Evolutionary conservation across 2,113 vertebrate genomes (phyloP).

Genomic region (mouse (Mus musculus)): DNA sequence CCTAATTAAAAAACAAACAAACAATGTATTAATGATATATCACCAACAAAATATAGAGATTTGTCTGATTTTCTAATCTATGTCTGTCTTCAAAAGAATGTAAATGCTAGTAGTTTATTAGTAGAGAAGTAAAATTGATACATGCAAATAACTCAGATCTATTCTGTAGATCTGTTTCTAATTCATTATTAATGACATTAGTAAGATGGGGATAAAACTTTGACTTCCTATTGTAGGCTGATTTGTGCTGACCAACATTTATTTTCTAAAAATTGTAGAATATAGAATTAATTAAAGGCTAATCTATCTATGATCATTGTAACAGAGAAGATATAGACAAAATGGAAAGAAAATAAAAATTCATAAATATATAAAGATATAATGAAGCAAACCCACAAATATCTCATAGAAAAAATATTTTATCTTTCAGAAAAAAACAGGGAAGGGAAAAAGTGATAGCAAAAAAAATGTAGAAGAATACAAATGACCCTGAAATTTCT

Average conservation of each 20-base stretch:
- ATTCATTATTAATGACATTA: background rate
- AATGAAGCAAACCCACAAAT: conserved; percentile 74
- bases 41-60: background rate
- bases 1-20: too few species aligned
- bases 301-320: conserved; percentile 64
- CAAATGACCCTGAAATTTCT: conserved; percentile 75
- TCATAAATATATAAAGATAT: conserved; percentile 53
- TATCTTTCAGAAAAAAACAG: background rate
- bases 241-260: background rate
- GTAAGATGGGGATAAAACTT: background rate
- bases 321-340: conserved; percentile 62
- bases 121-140: background rate
- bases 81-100: background rate
- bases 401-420: conserved; percentile 69
- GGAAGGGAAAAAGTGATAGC: background rate
- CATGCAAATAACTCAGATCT: background rate
- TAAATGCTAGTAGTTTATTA: background rate
- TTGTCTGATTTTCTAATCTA: background rate
- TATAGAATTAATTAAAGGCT: conserved; percentile 46
- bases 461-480: background rate
- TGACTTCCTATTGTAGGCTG: background rate
- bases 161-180: background rate
- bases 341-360: conserved; percentile 53
- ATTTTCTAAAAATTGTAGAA: background rate
- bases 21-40: background rate